phyloP scores from a whole-genome alignment of 2,888 invertebrate species.

The Baccha elongata region DNA sequence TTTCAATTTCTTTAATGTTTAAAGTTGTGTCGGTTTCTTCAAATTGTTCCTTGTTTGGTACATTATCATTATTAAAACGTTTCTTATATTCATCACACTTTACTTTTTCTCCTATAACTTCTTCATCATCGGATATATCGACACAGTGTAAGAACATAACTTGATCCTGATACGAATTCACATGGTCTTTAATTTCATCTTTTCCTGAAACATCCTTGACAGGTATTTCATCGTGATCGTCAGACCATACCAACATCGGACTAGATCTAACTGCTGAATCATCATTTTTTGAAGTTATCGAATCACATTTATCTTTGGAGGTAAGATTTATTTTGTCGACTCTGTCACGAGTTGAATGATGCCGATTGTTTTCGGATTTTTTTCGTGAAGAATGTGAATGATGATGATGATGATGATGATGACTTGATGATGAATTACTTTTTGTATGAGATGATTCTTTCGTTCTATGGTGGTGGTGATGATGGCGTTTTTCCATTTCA shows the following conservation, averaged over 20 bases:
- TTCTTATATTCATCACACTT: not conserved
- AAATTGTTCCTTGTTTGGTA: not conserved
- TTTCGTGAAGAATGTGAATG: not conserved
- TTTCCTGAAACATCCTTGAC: not conserved
- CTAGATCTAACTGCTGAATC: not conserved
- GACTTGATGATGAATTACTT: not conserved
- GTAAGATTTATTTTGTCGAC: not conserved
- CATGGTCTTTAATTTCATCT: not conserved
- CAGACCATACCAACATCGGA: conserved; percentile 3
- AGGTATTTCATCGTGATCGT: not conserved
- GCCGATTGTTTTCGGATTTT: not conserved
- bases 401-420: not conserved
- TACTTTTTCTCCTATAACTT: not conserved
- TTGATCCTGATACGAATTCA: conserved; percentile 5
- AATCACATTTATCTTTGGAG: not conserved
- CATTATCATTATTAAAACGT: not conserved
- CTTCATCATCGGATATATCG: conserved; percentile 42
- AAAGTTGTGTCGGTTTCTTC: not conserved
- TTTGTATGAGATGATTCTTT: not conserved
- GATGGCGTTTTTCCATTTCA: not conserved
- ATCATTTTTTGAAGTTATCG: not conserved
- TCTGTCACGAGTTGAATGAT: not conserved
- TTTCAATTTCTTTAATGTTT: not conserved
- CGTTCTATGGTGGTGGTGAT: not conserved
- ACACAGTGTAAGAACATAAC: conserved; percentile 18